phyloP scores from a whole-genome alignment of 2,113 vertebrate species.

The Passer montanus region DNA sequence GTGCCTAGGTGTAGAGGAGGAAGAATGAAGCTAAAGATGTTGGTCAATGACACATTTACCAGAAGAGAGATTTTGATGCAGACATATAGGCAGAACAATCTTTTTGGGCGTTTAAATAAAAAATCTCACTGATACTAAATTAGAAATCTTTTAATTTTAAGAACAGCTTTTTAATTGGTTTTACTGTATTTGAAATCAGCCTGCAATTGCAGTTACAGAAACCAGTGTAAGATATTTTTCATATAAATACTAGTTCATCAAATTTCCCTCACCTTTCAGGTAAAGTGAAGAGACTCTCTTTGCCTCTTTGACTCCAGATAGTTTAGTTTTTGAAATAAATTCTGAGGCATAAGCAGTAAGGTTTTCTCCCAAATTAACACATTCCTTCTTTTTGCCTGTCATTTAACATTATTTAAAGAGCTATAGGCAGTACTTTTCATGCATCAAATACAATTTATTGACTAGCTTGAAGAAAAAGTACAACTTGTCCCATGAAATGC shows the following conservation, averaged over 20 bases:
- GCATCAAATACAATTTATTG: neutral
- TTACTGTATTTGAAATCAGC: neutral
- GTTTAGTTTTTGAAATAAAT: neutral
- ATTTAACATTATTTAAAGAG: constrained; percentile 7
- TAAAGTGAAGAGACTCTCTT: neutral
- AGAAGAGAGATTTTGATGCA: neutral
- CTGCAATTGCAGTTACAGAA: neutral
- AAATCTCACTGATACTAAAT: neutral
- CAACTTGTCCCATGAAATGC: neutral
- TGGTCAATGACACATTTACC: neutral
- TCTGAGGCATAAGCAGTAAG: neutral
- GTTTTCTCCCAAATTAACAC: neutral
- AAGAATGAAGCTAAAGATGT: neutral
- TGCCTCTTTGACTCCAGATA: neutral
- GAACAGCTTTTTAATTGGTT: neutral
- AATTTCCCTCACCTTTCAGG: neutral
- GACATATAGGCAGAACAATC: neutral
- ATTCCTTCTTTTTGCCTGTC: neutral
- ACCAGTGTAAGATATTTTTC: neutral
- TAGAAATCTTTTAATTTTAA: neutral
- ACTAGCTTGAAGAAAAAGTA: constrained; percentile 1
- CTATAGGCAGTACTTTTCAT: neutral
- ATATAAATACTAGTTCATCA: neutral
- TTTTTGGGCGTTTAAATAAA: neutral
- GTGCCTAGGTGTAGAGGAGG: neutral